These are phyloP conservation scores for Dasysyrphus tricinctus DNA, from an alignment of 2,888 invertebrate species.

Conservation along the genomic window DNA sequence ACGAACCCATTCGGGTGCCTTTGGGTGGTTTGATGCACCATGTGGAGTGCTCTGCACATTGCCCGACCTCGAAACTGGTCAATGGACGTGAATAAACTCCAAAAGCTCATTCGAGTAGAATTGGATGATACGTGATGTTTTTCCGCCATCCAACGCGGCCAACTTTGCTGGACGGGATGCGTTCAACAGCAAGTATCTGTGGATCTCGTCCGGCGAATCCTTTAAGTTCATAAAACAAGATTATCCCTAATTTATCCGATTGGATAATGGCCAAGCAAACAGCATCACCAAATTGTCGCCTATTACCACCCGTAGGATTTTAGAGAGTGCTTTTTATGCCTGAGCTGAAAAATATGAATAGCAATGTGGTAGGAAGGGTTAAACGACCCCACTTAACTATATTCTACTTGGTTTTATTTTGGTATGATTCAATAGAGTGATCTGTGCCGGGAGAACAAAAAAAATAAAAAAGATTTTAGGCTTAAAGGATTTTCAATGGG, in stretches of 20 bases:
- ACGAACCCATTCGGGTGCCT: constrained; percentile 21
- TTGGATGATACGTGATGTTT: constrained; percentile 64
- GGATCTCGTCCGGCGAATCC: constrained; percentile 43
- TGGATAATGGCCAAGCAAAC: constrained; percentile 74
- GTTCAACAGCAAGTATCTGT: constrained; percentile 17
- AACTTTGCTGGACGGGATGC: neutral
- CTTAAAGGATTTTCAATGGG: constrained; percentile 50
- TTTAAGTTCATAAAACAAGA: constrained; percentile 73
- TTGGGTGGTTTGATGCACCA: neutral
- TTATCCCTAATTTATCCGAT: constrained; percentile 74
- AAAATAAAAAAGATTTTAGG: constrained; percentile 5
- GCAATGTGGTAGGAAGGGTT: constrained; percentile 1
- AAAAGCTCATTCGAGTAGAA: constrained; percentile 68
- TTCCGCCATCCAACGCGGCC: constrained; percentile 3
- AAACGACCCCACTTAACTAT: constrained; percentile 32
- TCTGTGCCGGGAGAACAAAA: neutral
- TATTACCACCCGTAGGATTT: constrained; percentile 10
- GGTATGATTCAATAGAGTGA: constrained; percentile 39
- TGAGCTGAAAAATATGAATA: neutral
- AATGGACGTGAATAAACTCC: constrained; percentile 68
- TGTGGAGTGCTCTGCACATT: constrained; percentile 11
- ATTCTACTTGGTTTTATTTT: constrained; percentile 12
- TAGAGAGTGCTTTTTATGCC: constrained; percentile 2
- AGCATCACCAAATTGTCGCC: constrained; percentile 61
- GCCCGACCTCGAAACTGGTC: constrained; percentile 53